phyloP scores from a whole-genome alignment of 2,888 invertebrate species.

The Iphiclides podalirius region DNA sequence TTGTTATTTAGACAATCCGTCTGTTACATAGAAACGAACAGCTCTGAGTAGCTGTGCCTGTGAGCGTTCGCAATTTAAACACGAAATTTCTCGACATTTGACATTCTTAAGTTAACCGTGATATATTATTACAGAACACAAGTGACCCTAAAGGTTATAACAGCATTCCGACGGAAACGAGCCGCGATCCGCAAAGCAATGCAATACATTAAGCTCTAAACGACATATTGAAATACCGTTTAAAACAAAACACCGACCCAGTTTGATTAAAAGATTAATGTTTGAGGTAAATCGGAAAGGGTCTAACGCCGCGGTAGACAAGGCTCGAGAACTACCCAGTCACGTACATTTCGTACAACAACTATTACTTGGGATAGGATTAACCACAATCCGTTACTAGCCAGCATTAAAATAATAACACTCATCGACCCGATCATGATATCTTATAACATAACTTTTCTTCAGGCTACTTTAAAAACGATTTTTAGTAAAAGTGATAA shows the following conservation, averaged over 20 bases:
- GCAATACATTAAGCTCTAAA: constrained; percentile 27
- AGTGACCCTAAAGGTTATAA: constrained; percentile 28
- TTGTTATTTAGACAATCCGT: too few species aligned
- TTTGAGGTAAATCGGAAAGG: constrained; percentile 56
- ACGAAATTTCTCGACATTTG: too few species aligned
- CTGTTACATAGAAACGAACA: too few species aligned
- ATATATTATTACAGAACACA: constrained; percentile 16
- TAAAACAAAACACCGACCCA: constrained; percentile 48
- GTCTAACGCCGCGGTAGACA: constrained; percentile 41
- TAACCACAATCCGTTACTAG: constrained; percentile 60
- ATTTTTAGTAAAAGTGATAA: too few species aligned
- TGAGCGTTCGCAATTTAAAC: too few species aligned
- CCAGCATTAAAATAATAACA: constrained; percentile 56
- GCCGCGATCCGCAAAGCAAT: constrained; percentile 27
- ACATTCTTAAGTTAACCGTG: background rate
- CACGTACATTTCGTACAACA: constrained; percentile 55
- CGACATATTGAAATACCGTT: constrained; percentile 50
- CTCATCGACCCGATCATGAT: background rate
- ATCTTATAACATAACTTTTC: too few species aligned
- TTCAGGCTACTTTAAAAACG: too few species aligned
- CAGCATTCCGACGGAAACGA: constrained; percentile 25
- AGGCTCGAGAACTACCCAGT: constrained; percentile 36
- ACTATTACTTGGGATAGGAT: constrained; percentile 56
- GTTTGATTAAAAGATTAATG: constrained; percentile 60
- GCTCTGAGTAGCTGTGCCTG: too few species aligned